These are phyloP conservation scores for Rutilus rutilus DNA, from an alignment of 2,113 vertebrate genomes.

Conservation along the genomic window DNA sequence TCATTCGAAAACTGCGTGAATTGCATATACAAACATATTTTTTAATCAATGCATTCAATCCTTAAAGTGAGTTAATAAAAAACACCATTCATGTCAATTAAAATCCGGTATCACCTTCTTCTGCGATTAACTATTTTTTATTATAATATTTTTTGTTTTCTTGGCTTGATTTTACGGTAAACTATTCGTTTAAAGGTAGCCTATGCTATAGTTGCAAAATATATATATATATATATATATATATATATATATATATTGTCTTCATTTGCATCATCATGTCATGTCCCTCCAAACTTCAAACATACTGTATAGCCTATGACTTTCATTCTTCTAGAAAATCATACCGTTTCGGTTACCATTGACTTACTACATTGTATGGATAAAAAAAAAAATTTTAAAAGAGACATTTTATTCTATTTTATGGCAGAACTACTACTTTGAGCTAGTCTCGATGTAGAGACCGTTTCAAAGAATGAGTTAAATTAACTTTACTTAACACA, in stretches of 20 bases:
- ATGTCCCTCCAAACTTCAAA: background rate
- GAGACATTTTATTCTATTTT: background rate
- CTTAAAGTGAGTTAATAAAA: background rate
- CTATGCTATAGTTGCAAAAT: background rate
- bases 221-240: too few relatives aligned
- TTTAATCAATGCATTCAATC: background rate
- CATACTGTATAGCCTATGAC: too few relatives aligned
- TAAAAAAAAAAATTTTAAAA: too few relatives aligned
- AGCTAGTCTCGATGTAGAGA: background rate
- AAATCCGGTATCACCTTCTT: too few relatives aligned
- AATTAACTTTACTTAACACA: background rate
- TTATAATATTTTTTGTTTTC: background rate
- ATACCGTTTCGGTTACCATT: background rate
- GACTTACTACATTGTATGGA: background rate
- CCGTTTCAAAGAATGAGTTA: background rate
- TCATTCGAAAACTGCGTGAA: background rate
- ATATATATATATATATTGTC: background rate
- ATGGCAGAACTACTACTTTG: background rate
- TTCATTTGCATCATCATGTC: background rate
- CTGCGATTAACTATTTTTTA: too few relatives aligned
- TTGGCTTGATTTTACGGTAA: too few relatives aligned
- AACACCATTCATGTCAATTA: too few relatives aligned
- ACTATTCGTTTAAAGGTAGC: background rate
- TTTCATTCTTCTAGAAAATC: background rate
- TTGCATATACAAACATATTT: background rate